Base-by-base conservation (phyloP, 1,140 invertebrate genomes). In the Notospermus geniculatus region DNA sequence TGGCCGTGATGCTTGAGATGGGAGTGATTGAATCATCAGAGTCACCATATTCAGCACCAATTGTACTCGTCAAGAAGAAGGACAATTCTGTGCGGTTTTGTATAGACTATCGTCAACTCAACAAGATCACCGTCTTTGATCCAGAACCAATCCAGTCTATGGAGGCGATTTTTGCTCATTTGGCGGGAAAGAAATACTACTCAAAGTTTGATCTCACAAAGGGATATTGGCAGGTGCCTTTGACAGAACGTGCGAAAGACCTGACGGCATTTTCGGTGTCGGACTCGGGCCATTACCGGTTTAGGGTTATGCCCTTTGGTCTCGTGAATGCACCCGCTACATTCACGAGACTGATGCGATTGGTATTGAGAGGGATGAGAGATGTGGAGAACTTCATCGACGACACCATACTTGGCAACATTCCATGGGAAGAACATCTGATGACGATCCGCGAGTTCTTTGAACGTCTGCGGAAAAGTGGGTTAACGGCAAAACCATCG, bases 11-110 rank as follows among this genome's bases (percentile, higher is more conserved):
- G 52, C 66, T 76, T 27, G 29, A 66, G 13, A 61, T 78, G 56
- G 79, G 75, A 28, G 67, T 81, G n/a, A 79, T 83, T 41, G 60
- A 66, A 56, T 70, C 69, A 55, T 74, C 77, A 46, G 59, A 65
- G 61, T 77, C 74, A 17, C 77, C 82, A 41, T 86, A 83, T 81
- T 81, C 74, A 2, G 79, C 83, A 2, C 81, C 82, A 1, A 63
- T 86, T 22, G 83, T 85, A 0, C 70, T 78, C 2, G 79, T 84
- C 1, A 39, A 71, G 17, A 85, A 85, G 60, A 28, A 69, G 0
- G 71, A 85, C 67, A 78, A 78, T 17, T 63, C 70, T n/a, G 68
- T 81, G 29, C 64, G 84, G 32, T 71, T 85, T 25, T 84, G 83
- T 68, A 78, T 70, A 2, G 82, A 86, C 71, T 85, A 81, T 71